A percentile compares a stretch with the other conserved stretches of the same genome.
These are phyloP conservation scores for Anguilla megastoma DNA, from an alignment of 2,797 vertebrate species.

Conservation along the genomic window DNA sequence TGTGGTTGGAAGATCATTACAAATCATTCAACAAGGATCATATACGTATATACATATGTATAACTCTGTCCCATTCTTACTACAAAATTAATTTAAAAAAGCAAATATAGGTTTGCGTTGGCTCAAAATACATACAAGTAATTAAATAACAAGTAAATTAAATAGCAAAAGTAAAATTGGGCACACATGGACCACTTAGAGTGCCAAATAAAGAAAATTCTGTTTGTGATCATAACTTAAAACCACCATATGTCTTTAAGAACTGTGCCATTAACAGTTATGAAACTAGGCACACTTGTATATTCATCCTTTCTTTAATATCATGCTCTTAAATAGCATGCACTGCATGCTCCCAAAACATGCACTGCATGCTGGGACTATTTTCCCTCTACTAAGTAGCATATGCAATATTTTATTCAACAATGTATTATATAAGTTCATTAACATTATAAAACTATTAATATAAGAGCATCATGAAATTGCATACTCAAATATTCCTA, in stretches of 20 bases:
- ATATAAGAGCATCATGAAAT: conserved; percentile 4
- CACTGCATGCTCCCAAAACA: conserved; percentile 18
- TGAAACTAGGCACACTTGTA: not conserved
- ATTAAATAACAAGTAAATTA: not conserved
- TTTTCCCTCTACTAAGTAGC: not conserved
- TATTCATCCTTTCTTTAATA: not conserved
- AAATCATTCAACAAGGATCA: not conserved
- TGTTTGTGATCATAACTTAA: not conserved
- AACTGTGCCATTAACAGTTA: not conserved
- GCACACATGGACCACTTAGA: not conserved
- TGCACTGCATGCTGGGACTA: conserved; percentile 18
- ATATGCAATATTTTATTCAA: conserved; percentile 16
- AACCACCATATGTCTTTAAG: not conserved
- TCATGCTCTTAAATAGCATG: not conserved
- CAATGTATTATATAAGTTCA: not conserved
- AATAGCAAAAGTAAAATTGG: not conserved
- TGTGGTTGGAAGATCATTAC: not conserved
- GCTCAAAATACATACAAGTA: not conserved
- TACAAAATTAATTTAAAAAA: not conserved
- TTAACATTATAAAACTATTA: not conserved
- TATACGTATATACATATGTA: not conserved
- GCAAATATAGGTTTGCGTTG: not conserved
- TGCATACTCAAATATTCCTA: not conserved
- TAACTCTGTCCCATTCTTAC: not conserved
- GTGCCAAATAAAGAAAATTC: not conserved